A percentile compares a stretch with the other conserved stretches of the same genome.
Evolutionary conservation across 2,888 invertebrate species (phyloP).

Genomic region (Onchidella celtica): DNA sequence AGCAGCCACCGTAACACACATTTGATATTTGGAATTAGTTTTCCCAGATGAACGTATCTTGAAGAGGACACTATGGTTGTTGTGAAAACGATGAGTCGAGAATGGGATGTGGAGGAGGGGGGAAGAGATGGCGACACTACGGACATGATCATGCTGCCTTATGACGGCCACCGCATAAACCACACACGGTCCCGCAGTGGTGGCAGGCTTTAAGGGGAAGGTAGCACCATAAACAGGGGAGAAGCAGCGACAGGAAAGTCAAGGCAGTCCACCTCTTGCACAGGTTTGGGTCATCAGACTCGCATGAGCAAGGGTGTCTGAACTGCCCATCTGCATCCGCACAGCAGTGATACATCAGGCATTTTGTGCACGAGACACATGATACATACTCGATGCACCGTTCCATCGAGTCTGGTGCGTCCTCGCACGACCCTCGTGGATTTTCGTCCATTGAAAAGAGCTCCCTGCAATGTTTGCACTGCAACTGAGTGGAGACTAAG

Average conservation of each 20-base stretch:
- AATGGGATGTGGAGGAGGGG: background rate
- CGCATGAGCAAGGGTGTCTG: conserved; percentile 89
- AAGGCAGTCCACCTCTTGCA: conserved; percentile 91
- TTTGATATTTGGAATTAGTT: background rate
- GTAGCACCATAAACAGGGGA: conserved; percentile 97
- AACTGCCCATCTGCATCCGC: conserved; percentile 92
- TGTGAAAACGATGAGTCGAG: background rate
- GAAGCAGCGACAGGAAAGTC: conserved; percentile 90
- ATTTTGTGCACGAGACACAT: conserved; percentile 92
- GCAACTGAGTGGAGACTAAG: conserved; percentile 65
- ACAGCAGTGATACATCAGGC: conserved; percentile 96
- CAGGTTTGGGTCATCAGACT: conserved; percentile 80
- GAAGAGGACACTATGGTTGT: background rate
- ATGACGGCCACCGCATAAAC: conserved; percentile 92
- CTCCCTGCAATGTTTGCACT: conserved; percentile 82
- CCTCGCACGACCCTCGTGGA: conserved; percentile 87
- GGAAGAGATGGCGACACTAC: background rate
- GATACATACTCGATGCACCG: conserved; percentile 90
- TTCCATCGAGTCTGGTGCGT: conserved; percentile 91
- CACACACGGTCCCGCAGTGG: conserved; percentile 89
- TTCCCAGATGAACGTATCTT: background rate
- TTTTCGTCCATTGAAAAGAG: conserved; percentile 90
- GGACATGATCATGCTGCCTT: conserved; percentile 67
- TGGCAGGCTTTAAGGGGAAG: conserved; percentile 92
- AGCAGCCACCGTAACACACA: background rate